Evolutionary conservation across 2,888 invertebrate genomes (phyloP), one percentile per base, ranked within the genome.

Genomic region (Cepaea hortensis): DNA sequence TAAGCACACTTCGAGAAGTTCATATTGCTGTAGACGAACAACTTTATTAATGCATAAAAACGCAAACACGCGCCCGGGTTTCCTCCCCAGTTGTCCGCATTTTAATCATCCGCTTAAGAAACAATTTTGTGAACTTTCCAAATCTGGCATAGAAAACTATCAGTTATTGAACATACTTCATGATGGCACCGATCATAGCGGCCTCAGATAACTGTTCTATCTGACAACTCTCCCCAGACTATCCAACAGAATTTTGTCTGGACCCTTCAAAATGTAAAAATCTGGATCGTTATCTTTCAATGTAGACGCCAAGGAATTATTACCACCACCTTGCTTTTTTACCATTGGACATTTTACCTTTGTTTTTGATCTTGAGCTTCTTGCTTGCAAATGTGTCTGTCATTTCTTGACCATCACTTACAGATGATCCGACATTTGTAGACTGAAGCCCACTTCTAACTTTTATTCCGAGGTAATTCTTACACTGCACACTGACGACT

Each of bases 101-200:
- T 23, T 95, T 95, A 6, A 98, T 96, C 76, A 98, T 95, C 90
- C 96, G 96, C 93, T 97, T 97, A 11, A 98, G 93, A 65, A 98
- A 95, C 80, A 96, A 96, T 93, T 97, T 97, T 0, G 96, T 96
- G 87, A 97, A 95, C 88, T 96, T 96, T 1, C 96, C 96, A 92
- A 97, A 97, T 70, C 97, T 96, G 0, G 96, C 96, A 65, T 97
- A 95, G 95, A 97, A 97, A 9, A 96, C 95, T 15, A 97, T 96
- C 96, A 98, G 96, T 94, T 97, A 97, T 93, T 98, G 97, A 88
- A 98, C 95, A 95, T 98, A 98, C 94, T 98, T 98, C 15, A 99
- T 94, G 50, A 98, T 95, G 3, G 97, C 97, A 79, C 96, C 96
- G 65, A 97, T 95, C 89, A 98, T 97, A 90, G 97, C 97, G 0